A percentile compares a stretch with the other conserved stretches of the same genome.
These are phyloP conservation scores for Drosophila subpulchrella DNA, from an alignment of 1,140 invertebrate genomes.

Conservation along the genomic window DNA sequence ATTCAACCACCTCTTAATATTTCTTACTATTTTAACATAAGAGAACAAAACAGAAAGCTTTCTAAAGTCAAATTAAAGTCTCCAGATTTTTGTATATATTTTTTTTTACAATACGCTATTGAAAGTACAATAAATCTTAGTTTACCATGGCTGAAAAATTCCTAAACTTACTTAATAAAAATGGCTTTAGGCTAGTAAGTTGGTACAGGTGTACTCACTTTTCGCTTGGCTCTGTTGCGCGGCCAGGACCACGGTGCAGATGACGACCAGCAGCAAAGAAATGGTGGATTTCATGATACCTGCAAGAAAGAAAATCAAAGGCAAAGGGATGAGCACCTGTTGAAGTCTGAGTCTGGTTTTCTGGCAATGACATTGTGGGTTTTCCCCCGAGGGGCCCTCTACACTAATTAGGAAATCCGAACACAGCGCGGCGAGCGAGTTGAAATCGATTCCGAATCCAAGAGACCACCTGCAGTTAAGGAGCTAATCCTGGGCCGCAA, in stretches of 20 bases:
- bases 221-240: constrained; percentile 83
- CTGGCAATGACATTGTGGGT: constrained; percentile 31
- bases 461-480: constrained; percentile 58
- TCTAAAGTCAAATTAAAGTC: no score
- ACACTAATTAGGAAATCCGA: constrained; percentile 72
- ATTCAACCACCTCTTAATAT: no score
- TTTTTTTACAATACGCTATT: no score
- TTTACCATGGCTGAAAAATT: neutral
- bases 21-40: no score
- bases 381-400: constrained; percentile 44
- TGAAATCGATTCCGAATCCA: constrained; percentile 24
- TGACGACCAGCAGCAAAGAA: constrained; percentile 78
- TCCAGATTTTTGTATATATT: no score
- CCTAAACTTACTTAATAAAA: no score
- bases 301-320: constrained; percentile 33
- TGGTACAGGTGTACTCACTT: constrained; percentile 62
- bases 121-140: no score
- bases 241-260: constrained; percentile 81
- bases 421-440: constrained; percentile 37
- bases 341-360: constrained; percentile 37
- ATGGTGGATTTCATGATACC: constrained; percentile 81
- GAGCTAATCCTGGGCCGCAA: constrained; percentile 62
- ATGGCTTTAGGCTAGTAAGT: neutral
- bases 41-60: no score
- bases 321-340: constrained; percentile 49